A percentile compares a stretch with the other conserved stretches of the same genome.
Conservation (phyloP, 2,888 invertebrate genomes). For the Leistus spinibarbis region DNA sequence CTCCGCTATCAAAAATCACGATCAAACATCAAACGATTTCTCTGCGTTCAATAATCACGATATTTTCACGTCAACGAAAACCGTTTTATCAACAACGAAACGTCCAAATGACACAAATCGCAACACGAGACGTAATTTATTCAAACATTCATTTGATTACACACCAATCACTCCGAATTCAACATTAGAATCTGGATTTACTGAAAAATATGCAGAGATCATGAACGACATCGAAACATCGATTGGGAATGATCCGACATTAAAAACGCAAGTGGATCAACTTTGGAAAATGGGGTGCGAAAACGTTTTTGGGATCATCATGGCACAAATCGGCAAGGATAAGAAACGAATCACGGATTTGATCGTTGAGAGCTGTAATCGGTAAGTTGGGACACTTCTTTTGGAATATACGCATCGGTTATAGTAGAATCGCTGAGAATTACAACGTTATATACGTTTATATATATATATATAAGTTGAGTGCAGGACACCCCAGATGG, state of each 20-base stretch:
- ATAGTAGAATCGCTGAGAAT: too few species aligned
- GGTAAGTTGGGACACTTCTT: too few species aligned
- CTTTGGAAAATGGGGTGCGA: constrained; percentile 16
- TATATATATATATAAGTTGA: too few species aligned
- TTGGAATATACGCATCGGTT: too few species aligned
- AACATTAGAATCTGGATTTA: not conserved
- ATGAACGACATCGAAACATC: constrained; percentile 3
- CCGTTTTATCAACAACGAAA: constrained; percentile 19
- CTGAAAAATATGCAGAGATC: constrained; percentile 7
- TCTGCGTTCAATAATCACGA: not conserved
- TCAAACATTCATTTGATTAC: constrained; percentile 14
- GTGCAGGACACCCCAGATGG: too few species aligned
- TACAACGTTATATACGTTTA: too few species aligned
- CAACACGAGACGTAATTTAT: not conserved
- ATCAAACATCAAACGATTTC: constrained; percentile 5
- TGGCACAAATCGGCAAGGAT: constrained; percentile 12
- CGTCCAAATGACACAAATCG: not conserved
- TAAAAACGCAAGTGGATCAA: not conserved
- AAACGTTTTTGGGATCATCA: constrained; percentile 11
- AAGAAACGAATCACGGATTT: constrained; percentile 8
- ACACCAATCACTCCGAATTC: constrained; percentile 9
- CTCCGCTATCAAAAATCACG: not conserved
- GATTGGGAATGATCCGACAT: not conserved
- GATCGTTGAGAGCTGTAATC: not conserved
- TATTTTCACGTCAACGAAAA: constrained; percentile 21